Percentiles rank a stretch among this genome's conserved stretches.
These are phyloP conservation scores for Percina caprodes DNA, from an alignment of 2,113 vertebrate species.

Conservation along the genomic window DNA sequence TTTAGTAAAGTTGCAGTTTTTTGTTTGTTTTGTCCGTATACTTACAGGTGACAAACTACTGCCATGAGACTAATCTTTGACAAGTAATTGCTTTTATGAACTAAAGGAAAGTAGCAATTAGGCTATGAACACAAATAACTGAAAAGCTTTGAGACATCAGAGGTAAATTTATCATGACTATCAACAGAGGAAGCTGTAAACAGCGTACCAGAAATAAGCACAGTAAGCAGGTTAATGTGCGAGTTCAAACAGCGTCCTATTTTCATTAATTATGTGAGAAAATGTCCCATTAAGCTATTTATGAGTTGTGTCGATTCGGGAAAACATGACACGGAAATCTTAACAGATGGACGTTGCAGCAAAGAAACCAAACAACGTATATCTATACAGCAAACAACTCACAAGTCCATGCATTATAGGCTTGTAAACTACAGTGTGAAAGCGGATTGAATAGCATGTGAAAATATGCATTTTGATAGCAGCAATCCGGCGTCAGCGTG, in stretches of 20 bases:
- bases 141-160: constrained; percentile 46
- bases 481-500: constrained; percentile 28
- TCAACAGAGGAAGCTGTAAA: constrained; percentile 54
- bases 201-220: constrained; percentile 33
- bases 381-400: not conserved
- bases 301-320: constrained; percentile 18
- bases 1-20: not conserved
- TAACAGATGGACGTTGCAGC: constrained; percentile 17
- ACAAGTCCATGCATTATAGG: constrained; percentile 9
- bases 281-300: constrained; percentile 47
- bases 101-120: constrained; percentile 44
- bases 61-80: constrained; percentile 43
- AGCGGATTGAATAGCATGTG: not conserved
- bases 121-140: not conserved
- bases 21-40: not conserved
- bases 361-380: constrained; percentile 39
- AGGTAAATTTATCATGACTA: constrained; percentile 59
- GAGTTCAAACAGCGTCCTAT: constrained; percentile 51
- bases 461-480: constrained; percentile 12
- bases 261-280: constrained; percentile 65
- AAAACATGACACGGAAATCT: constrained; percentile 51
- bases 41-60: constrained; percentile 32
- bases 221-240: constrained; percentile 60
- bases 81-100: constrained; percentile 50
- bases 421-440: constrained; percentile 16